phyloP scores from a whole-genome alignment of 2,797 vertebrate genomes.

The Leptoclinus maculatus region DNA sequence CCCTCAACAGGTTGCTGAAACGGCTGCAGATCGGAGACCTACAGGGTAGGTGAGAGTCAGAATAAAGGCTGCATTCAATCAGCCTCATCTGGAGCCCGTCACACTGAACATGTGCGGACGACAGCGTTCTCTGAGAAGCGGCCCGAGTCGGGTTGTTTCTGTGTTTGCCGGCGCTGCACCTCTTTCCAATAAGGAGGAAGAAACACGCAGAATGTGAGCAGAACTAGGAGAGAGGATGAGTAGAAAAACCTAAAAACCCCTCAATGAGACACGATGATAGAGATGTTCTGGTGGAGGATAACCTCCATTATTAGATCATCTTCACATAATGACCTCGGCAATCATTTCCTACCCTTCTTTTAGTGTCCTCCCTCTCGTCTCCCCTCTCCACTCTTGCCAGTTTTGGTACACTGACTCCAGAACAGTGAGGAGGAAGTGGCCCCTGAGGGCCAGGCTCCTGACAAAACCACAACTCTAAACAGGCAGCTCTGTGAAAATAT shows the following conservation, averaged over 20 bases:
- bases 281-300: neutral
- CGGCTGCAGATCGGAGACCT: neutral
- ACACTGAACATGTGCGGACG: slow-evolving; percentile 40
- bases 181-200: slow-evolving; percentile 50
- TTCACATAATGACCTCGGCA: neutral
- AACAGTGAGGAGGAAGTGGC: slow-evolving; percentile 71
- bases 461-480: slow-evolving; percentile 76
- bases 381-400: slow-evolving; percentile 29
- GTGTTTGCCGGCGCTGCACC: slow-evolving; percentile 37
- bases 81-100: slow-evolving; percentile 54
- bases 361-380: neutral
- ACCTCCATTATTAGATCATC: neutral
- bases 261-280: neutral
- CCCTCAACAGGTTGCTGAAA: slow-evolving; percentile 30
- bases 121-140: slow-evolving; percentile 41
- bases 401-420: slow-evolving; percentile 63
- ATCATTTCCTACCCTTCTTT: slow-evolving; percentile 9
- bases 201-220: slow-evolving; percentile 27
- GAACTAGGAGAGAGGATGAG: slow-evolving; percentile 8
- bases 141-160: slow-evolving; percentile 20
- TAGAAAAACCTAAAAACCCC: neutral
- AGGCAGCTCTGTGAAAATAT: slow-evolving; percentile 73
- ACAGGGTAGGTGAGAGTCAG: neutral
- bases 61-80: slow-evolving; percentile 48
- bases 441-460: slow-evolving; percentile 68